Conservation (phyloP, 2,797 vertebrate genomes). For the Semotilus atromaculatus region DNA sequence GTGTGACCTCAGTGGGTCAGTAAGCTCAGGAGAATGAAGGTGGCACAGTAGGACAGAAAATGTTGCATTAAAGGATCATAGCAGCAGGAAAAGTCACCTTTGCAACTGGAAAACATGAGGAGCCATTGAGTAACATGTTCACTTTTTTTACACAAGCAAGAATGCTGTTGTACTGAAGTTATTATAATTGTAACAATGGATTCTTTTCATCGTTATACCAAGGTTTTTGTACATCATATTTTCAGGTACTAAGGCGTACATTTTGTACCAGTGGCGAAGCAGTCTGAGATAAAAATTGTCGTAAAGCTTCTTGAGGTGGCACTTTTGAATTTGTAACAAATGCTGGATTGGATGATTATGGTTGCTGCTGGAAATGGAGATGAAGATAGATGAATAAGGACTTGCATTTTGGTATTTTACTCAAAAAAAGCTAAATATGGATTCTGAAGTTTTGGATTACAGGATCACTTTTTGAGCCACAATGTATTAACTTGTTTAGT, state of each 20-base stretch:
- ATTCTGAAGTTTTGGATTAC: background rate
- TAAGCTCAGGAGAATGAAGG: constrained; percentile 49
- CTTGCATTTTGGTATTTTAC: background rate
- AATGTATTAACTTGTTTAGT: background rate
- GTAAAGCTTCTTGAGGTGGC: background rate
- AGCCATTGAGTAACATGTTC: constrained; percentile 9
- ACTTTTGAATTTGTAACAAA: background rate
- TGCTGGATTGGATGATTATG: background rate
- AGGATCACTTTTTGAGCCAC: background rate
- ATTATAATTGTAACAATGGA: background rate
- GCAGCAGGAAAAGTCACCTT: constrained; percentile 37
- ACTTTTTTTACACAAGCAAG: background rate
- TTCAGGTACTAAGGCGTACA: background rate
- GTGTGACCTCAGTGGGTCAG: constrained; percentile 51
- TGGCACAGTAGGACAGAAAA: constrained; percentile 16
- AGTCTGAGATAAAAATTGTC: background rate
- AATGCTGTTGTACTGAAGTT: background rate
- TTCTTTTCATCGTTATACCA: background rate
- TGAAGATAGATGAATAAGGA: background rate
- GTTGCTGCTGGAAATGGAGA: background rate
- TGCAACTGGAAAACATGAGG: constrained; percentile 15
- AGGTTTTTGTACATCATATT: background rate
- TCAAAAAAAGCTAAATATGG: background rate
- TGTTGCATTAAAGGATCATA: constrained; percentile 37
- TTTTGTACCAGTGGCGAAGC: background rate